Percentiles rank a stretch among this genome's conserved stretches.
Conservation (phyloP, 2,888 invertebrate genomes). For the Nemurella pictetii region DNA sequence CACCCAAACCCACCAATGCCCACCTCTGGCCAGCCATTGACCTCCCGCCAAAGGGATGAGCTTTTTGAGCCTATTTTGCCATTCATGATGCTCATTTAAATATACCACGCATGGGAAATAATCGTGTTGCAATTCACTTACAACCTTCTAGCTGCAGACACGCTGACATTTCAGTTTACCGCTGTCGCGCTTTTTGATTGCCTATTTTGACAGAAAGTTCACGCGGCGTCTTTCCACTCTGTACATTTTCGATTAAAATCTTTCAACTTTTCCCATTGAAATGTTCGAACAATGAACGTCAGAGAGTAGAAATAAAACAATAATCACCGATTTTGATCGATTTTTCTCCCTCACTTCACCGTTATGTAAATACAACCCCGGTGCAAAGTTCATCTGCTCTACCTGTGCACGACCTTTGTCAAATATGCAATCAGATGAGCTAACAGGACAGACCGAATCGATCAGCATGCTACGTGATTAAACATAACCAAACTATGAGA, state of each 20-base stretch:
- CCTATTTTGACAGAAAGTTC: background rate
- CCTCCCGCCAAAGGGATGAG: no score
- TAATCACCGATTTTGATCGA: background rate
- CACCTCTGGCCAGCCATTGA: background rate
- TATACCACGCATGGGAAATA: background rate
- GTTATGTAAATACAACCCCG: background rate
- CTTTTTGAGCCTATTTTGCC: background rate
- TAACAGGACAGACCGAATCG: background rate
- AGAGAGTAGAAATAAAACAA: background rate
- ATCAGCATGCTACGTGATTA: background rate
- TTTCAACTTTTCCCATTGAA: background rate
- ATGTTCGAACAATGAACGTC: background rate
- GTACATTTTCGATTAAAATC: background rate
- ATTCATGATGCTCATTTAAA: background rate
- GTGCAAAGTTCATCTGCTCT: background rate
- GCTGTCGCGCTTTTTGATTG: background rate
- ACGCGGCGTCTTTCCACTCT: background rate
- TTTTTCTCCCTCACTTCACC: background rate
- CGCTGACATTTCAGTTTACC: background rate
- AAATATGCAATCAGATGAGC: background rate
- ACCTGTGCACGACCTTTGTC: background rate
- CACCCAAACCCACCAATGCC: background rate
- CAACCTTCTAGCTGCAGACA: background rate
- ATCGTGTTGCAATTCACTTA: background rate
- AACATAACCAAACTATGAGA: no score